Percentiles rank a stretch among this genome's conserved stretches.
Conservation (phyloP, 2,888 invertebrate genomes). For the Aspidiotus destructor region DNA sequence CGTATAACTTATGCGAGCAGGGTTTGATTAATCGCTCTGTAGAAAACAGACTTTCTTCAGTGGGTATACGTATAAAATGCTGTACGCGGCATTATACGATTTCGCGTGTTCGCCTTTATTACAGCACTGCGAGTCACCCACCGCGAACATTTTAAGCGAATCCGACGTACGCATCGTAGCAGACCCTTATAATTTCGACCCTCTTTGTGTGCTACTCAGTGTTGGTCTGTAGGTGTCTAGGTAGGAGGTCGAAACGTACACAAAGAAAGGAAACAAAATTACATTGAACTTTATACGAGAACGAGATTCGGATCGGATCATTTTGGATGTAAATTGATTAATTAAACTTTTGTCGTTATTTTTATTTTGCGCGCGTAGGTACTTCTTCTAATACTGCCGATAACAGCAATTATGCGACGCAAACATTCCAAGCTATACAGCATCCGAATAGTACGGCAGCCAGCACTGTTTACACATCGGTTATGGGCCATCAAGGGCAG, state of each 20-base stretch:
- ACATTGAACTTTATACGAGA: neutral
- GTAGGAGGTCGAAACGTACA: constrained; percentile 5
- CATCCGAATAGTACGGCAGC: constrained; percentile 17
- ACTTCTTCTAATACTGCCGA: constrained; percentile 11
- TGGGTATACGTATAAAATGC: too few relatives aligned
- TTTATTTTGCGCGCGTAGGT: neutral
- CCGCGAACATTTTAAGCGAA: neutral
- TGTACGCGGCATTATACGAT: too few relatives aligned
- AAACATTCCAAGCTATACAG: constrained; percentile 6
- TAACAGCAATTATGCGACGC: constrained; percentile 8
- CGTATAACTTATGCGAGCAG: too few relatives aligned
- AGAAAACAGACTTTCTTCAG: too few relatives aligned
- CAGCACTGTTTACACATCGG: constrained; percentile 15
- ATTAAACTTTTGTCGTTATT: neutral
- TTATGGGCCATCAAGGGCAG: constrained; percentile 7
- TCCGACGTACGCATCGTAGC: neutral
- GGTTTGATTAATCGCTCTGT: too few relatives aligned
- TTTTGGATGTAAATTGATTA: neutral
- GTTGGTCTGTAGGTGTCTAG: constrained; percentile 7
- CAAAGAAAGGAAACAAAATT: neutral
- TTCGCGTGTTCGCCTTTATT: neutral
- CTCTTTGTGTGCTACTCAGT: neutral
- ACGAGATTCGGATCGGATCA: neutral
- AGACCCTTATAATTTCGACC: neutral
- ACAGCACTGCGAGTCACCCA: neutral